These are phyloP conservation scores for Anabacerthia variegaticeps DNA, from an alignment of 2,797 vertebrate genomes.

Conservation along the genomic window DNA sequence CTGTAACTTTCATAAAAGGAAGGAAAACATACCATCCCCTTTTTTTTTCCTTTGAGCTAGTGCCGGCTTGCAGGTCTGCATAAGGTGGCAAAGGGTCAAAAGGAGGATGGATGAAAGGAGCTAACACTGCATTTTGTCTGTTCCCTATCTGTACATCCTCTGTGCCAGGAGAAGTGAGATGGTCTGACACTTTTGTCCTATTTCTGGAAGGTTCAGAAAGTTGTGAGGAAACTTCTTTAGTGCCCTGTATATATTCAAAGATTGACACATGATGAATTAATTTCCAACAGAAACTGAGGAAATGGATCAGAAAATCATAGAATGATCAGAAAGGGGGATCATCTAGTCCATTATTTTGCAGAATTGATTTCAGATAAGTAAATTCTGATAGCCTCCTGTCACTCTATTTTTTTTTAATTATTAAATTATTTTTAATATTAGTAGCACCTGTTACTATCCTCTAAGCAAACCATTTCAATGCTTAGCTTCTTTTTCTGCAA, in stretches of 20 bases:
- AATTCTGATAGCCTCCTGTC: not conserved
- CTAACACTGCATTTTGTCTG: not conserved
- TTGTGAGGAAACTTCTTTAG: not conserved
- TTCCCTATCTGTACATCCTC: not conserved
- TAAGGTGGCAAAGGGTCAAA: not conserved
- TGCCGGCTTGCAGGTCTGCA: not conserved
- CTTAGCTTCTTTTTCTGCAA: not conserved
- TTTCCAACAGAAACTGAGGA: not conserved
- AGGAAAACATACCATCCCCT: not conserved
- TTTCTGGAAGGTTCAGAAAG: not conserved
- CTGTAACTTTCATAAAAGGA: not conserved
- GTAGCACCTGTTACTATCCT: not conserved
- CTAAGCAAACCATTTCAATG: not conserved
- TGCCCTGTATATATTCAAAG: not conserved
- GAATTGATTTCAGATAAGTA: not conserved
- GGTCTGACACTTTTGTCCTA: not conserved
- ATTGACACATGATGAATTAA: not conserved
- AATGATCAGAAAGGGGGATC: not conserved
- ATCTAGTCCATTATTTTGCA: not conserved
- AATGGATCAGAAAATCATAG: not conserved
- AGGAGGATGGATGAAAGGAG: not conserved
- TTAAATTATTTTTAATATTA: not conserved
- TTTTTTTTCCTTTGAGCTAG: not conserved
- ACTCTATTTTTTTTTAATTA: not conserved
- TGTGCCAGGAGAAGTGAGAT: not conserved